phyloP scores from a whole-genome alignment of 2,888 invertebrate species.

The Andrena chrysosceles region DNA sequence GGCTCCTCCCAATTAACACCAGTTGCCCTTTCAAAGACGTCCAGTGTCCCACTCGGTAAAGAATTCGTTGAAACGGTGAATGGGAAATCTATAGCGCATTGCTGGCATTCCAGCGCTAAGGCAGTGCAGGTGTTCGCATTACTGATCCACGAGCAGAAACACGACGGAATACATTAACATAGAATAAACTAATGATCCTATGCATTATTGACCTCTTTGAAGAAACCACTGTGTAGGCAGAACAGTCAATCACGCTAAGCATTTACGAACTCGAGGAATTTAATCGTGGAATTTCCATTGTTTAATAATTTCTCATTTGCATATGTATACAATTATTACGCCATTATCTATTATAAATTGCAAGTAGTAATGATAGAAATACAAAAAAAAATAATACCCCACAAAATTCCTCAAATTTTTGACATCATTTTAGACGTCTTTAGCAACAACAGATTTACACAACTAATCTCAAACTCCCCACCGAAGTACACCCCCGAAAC shows the following conservation, averaged over 20 bases:
- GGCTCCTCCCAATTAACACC: slow-evolving; percentile 25
- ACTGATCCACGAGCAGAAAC: slow-evolving; percentile 31
- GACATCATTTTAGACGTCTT: too few relatives aligned
- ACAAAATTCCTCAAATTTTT: not conserved
- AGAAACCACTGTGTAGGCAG: not conserved
- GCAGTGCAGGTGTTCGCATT: slow-evolving; percentile 63
- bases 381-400: not conserved
- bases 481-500: too few relatives aligned
- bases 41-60: slow-evolving; percentile 30
- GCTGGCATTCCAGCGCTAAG: slow-evolving; percentile 63
- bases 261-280: not conserved
- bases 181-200: slow-evolving; percentile 15
- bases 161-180: slow-evolving; percentile 24
- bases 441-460: too few relatives aligned
- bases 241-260: not conserved
- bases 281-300: not conserved
- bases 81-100: slow-evolving; percentile 70
- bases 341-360: not conserved
- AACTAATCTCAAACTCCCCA: too few relatives aligned
- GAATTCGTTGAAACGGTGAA: slow-evolving; percentile 69
- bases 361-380: not conserved
- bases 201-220: not conserved
- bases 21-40: slow-evolving; percentile 9
- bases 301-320: not conserved
- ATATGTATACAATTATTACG: not conserved